These are phyloP conservation scores for Cathartes aura DNA, from an alignment of 2,113 vertebrate genomes.

Conservation along the genomic window DNA sequence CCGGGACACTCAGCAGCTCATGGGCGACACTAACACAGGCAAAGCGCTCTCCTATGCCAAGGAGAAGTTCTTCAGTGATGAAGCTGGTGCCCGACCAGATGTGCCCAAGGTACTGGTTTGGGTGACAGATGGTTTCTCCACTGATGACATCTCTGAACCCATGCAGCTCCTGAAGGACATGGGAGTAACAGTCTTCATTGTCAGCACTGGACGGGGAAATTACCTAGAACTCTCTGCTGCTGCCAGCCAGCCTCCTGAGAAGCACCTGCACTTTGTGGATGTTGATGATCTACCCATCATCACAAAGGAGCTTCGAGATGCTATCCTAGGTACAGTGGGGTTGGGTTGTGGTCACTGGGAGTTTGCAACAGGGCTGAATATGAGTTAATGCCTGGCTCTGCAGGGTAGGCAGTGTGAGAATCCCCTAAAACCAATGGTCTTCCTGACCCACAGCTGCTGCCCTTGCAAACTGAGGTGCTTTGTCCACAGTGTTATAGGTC, in stretches of 20 bases:
- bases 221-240: constrained; percentile 85
- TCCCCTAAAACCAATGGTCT: accelerated
- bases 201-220: constrained; percentile 90
- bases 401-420: neutral
- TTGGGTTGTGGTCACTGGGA: neutral
- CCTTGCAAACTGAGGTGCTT: neutral
- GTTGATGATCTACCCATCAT: constrained; percentile 92
- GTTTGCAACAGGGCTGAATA: neutral
- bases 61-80: constrained; percentile 73
- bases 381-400: neutral
- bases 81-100: constrained; percentile 70
- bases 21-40: constrained; percentile 94
- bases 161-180: constrained; percentile 85
- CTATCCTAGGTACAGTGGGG: constrained; percentile 82
- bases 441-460: neutral
- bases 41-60: constrained; percentile 81
- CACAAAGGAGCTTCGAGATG: constrained; percentile 80
- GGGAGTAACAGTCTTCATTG: constrained; percentile 87
- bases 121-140: constrained; percentile 93
- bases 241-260: constrained; percentile 81
- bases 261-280: constrained; percentile 91
- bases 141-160: constrained; percentile 83
- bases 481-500: neutral
- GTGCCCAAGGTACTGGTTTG: constrained; percentile 93
- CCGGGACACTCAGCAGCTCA: constrained; percentile 76